These are phyloP conservation scores for Pseudorectes ferrugineus DNA, from an alignment of 2,113 vertebrate species.

Conservation along the genomic window DNA sequence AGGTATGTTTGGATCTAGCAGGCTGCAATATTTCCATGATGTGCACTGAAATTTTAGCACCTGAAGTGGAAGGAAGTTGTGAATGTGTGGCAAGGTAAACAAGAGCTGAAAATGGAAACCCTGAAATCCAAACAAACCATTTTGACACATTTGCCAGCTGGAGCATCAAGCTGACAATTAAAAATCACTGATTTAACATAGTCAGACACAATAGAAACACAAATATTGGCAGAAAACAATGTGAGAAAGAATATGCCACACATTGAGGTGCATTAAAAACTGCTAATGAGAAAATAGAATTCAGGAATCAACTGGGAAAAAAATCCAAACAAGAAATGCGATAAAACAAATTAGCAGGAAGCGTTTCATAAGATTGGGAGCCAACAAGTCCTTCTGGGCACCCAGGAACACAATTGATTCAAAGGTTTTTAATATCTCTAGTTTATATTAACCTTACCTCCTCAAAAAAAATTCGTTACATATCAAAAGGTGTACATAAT, in stretches of 20 bases:
- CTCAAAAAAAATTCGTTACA: not conserved
- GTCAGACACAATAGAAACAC: slow-evolving; percentile 22
- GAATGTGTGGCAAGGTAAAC: not conserved
- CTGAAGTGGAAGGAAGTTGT: not conserved
- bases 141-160: not conserved
- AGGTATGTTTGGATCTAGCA: not conserved
- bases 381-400: not conserved
- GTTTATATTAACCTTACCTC: not conserved
- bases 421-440: not conserved
- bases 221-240: not conserved
- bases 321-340: not conserved
- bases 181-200: not conserved
- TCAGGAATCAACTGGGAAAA: not conserved
- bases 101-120: slow-evolving; percentile 9
- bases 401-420: not conserved
- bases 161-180: slow-evolving; percentile 12
- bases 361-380: not conserved
- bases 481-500: not conserved
- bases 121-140: not conserved
- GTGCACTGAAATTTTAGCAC: not conserved
- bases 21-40: not conserved
- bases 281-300: not conserved
- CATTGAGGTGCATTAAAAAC: not conserved
- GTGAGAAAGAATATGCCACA: not conserved
- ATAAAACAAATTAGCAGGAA: not conserved